Evolutionary conservation across 2,113 vertebrate genomes (phyloP).

Genomic region (Dendrocopos noguchii): DNA sequence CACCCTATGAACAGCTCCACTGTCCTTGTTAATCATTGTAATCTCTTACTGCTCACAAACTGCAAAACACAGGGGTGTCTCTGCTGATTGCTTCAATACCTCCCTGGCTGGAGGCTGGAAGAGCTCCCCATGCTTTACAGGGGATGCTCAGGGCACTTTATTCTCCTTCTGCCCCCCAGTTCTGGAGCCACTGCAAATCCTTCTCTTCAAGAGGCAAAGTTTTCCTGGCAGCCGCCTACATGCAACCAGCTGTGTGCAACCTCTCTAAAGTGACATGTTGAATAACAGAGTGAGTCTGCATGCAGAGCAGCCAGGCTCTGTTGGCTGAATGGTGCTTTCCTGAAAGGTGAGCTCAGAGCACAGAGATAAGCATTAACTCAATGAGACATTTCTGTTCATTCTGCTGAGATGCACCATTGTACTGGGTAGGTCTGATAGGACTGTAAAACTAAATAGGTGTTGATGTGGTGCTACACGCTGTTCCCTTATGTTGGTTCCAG

Average conservation of each 20-base stretch:
- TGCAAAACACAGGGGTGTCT: not conserved
- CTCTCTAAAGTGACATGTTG: not conserved
- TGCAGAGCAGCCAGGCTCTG: not conserved
- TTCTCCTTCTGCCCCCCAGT: not conserved
- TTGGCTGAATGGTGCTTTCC: not conserved
- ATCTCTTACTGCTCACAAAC: slow-evolving; percentile 1
- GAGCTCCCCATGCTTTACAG: not conserved
- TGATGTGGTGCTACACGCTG: not conserved
- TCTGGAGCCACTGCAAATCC: not conserved
- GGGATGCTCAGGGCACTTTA: not conserved
- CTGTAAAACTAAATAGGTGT: slow-evolving; percentile 16
- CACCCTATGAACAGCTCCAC: not conserved
- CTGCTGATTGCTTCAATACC: not conserved
- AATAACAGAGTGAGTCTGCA: not conserved
- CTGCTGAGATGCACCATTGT: not conserved
- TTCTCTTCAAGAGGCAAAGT: not conserved
- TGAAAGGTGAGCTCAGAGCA: slow-evolving; percentile 11
- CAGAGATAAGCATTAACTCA: not conserved
- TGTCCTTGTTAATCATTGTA: slow-evolving; percentile 60
- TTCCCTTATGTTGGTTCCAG: slow-evolving; percentile 27
- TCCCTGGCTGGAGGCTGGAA: not conserved
- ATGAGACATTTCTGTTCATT: not conserved
- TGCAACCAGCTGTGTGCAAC: not conserved
- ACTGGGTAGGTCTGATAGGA: not conserved
- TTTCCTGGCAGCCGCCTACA: not conserved